phyloP scores from a whole-genome alignment of 2,888 invertebrate species.

The Limulus polyphemus region DNA sequence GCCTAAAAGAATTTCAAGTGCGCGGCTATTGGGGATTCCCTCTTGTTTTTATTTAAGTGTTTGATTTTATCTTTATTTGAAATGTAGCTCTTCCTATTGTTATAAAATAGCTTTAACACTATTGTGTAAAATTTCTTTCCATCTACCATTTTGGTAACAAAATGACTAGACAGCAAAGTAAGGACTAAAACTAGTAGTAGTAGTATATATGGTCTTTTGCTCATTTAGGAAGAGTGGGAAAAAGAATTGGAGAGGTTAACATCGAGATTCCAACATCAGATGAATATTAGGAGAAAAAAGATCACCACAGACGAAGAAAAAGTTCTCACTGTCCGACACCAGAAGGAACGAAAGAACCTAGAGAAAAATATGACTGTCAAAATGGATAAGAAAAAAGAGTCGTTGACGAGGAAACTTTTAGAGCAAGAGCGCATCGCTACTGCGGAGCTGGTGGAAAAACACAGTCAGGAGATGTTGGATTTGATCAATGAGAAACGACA shows the following conservation, averaged over 20 bases:
- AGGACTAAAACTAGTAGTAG: no score
- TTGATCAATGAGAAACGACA: conserved; percentile 77
- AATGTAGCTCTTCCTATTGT: no score
- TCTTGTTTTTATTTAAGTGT: no score
- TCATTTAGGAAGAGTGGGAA: conserved; percentile 83
- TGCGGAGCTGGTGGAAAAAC: conserved; percentile 88
- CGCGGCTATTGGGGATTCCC: no score
- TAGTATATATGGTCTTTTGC: no score
- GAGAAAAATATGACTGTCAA: conserved; percentile 49
- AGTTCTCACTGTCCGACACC: conserved; percentile 56
- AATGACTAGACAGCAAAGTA: no score
- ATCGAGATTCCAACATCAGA: conserved; percentile 77
- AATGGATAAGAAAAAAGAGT: conserved; percentile 64
- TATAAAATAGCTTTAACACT: no score
- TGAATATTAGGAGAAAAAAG: conserved; percentile 55
- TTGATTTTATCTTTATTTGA: no score
- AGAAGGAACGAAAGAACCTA: conserved; percentile 75
- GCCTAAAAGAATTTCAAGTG: no score
- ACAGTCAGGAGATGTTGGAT: conserved; percentile 95
- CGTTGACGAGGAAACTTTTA: conserved; percentile 77
- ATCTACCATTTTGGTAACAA: no score
- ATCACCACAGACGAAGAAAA: conserved; percentile 48
- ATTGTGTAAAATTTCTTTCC: no score
- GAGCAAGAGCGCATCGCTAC: conserved; percentile 92
- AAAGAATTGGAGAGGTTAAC: conserved; percentile 83